Percentiles rank a stretch among this genome's conserved stretches.
These are phyloP conservation scores for Crax fasciolata DNA, from an alignment of 2,797 vertebrate genomes.

Conservation along the genomic window DNA sequence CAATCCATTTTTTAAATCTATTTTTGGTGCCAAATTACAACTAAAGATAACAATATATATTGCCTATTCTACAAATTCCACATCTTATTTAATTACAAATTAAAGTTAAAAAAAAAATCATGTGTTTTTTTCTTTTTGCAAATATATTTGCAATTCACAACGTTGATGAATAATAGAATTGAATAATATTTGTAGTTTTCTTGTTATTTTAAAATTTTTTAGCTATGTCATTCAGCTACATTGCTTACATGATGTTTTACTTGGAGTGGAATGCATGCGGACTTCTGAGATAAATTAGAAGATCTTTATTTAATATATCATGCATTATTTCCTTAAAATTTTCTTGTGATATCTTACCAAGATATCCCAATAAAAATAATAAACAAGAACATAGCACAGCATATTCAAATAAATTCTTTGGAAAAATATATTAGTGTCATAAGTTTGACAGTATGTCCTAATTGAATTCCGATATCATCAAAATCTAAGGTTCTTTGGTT, in stretches of 20 bases:
- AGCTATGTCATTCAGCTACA: not conserved
- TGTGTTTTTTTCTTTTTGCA: rapidly evolving
- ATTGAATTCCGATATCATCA: not conserved
- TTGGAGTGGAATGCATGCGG: not conserved
- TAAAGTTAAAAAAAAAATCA: not conserved
- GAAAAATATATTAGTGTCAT: not conserved
- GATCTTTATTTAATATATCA: not conserved
- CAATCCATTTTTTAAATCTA: not conserved
- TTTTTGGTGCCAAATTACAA: not conserved
- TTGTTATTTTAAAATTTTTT: not conserved
- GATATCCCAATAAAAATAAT: not conserved
- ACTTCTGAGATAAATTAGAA: not conserved
- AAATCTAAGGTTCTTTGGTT: not conserved
- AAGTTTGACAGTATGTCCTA: not conserved
- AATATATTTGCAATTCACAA: not conserved
- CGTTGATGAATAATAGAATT: not conserved
- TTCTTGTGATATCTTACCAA: not conserved
- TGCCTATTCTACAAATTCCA: not conserved
- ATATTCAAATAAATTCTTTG: not conserved
- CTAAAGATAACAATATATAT: not conserved
- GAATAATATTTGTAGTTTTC: not conserved
- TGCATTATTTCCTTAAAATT: not conserved
- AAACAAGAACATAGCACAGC: not conserved
- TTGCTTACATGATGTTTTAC: not conserved
- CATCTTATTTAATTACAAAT: not conserved